Evolutionary conservation across 2,888 invertebrate genomes (phyloP), one percentile per base, ranked within the genome.

Genomic region (Cheilosia soror): DNA sequence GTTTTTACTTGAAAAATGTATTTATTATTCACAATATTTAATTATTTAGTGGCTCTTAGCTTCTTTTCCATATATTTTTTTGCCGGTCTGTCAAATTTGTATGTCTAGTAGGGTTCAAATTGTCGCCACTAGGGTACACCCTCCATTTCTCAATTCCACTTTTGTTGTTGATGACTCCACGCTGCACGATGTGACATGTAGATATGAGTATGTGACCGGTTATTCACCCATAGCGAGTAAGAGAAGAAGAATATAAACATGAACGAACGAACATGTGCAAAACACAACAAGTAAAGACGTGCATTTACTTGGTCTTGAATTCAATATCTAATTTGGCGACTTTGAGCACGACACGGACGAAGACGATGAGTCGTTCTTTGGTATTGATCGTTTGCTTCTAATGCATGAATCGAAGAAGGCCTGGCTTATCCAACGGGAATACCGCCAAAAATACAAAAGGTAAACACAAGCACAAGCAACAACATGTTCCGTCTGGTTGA

Each of bases 171-270:
- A 79, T 68, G 83, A 83, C 68, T 79, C 62, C 78, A 79, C 63
- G 15, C 11, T 47, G 7, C 47, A 51, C 13, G 62, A 68, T 79
- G 63, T 83, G 20, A 20, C 20, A 20, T 20, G 20, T 20, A 2
- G 20, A 20, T n/a, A n/a, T n/a, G n/a, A n/a, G n/a, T n/a, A n/a
- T 20, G 20, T 20, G 83, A 83, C 83, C 83, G 83, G 83, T 83
- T 83, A 83, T 83, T 83, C 83, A 83, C 83, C 83, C 83, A 83
- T 83, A 79, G 83, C 79, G 42, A 76, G 15, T 25, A 62, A 62
- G 49, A 72, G 55, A 57, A 83, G 66, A 62, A 78, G 66, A 78
- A 53, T 60, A 82, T 82, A 82, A 78, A 78, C 66, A 72, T 72
- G 66, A 65, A 78, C 78, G 66, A 62, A 75, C 68, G 75, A 80